Conservation (phyloP, 30 jellyfish, hydroid and myxozoan genomes). For the Aurelia sp. region DNA sequence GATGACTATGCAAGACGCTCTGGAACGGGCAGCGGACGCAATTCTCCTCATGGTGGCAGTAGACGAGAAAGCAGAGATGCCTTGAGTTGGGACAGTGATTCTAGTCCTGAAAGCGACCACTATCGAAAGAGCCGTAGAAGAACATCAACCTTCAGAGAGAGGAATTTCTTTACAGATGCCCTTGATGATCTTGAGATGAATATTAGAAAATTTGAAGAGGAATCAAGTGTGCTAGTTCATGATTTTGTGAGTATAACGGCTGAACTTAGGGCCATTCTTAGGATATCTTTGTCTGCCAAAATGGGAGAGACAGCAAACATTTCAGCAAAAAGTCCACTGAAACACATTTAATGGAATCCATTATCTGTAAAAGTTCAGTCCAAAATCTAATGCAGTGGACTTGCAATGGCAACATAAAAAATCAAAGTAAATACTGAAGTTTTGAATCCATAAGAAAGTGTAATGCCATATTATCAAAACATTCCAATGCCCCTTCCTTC, state of each 20-base stretch:
- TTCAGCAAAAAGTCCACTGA: too few relatives aligned
- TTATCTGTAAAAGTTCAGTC: too few relatives aligned
- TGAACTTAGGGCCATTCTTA: too few relatives aligned
- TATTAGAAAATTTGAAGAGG: slow-evolving; percentile 62
- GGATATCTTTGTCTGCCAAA: too few relatives aligned
- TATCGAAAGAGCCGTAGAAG: slow-evolving; percentile 27
- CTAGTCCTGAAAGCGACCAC: slow-evolving; percentile 51
- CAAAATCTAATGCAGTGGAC: too few relatives aligned
- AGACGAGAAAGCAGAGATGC: slow-evolving; percentile 58
- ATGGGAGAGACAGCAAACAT: too few relatives aligned
- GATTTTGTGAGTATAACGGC: slow-evolving; percentile 56
- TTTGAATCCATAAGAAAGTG: too few relatives aligned
- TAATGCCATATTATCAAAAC: too few relatives aligned
- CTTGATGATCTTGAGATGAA: slow-evolving; percentile 60
- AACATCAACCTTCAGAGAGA: slow-evolving; percentile 41
- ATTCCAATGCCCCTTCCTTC: too few relatives aligned
- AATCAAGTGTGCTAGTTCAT: slow-evolving; percentile 46
- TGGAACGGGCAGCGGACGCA: slow-evolving; percentile 26
- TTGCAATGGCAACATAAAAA: too few relatives aligned
- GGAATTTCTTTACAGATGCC: slow-evolving; percentile 58
- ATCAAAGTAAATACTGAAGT: too few relatives aligned
- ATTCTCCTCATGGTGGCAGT: slow-evolving; percentile 60
- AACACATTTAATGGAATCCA: too few relatives aligned
- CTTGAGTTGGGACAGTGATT: slow-evolving; percentile 33
- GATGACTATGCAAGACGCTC: background rate